Conservation (phyloP, 2,888 invertebrate species). For the Yponomeuta malinellus region DNA sequence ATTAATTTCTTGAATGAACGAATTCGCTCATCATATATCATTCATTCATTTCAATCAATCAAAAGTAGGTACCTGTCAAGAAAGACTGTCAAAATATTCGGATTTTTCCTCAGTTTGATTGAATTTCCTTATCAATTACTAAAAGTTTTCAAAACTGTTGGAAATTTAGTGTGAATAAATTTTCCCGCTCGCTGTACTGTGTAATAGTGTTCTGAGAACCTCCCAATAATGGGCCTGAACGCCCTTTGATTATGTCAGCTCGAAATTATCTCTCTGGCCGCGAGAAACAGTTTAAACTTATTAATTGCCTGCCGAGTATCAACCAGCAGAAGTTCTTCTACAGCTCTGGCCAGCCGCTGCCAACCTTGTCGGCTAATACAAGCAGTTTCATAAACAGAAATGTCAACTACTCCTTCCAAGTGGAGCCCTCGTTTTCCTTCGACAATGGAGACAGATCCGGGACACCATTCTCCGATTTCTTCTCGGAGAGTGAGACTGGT, state of each 20-base stretch:
- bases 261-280: constrained; percentile 60
- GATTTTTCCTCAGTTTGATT: too few species aligned
- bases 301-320: constrained; percentile 62
- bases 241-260: constrained; percentile 54
- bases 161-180: background rate
- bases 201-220: background rate
- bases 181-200: background rate
- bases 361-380: constrained; percentile 51
- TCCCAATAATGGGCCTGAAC: background rate
- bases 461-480: constrained; percentile 65
- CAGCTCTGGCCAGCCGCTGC: constrained; percentile 45
- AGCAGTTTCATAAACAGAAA: constrained; percentile 53
- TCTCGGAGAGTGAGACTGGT: constrained; percentile 67
- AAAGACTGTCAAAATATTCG: too few species aligned
- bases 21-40: too few species aligned
- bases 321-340: constrained; percentile 54
- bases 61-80: too few species aligned
- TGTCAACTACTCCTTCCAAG: constrained; percentile 50
- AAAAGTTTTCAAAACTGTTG: too few species aligned
- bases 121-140: too few species aligned
- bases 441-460: constrained; percentile 51
- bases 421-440: constrained; percentile 32
- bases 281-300: constrained; percentile 57
- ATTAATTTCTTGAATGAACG: too few species aligned
- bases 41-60: too few species aligned